Evolutionary conservation across 2,113 vertebrate genomes (phyloP).

Genomic region (cat (Felis catus)): DNA sequence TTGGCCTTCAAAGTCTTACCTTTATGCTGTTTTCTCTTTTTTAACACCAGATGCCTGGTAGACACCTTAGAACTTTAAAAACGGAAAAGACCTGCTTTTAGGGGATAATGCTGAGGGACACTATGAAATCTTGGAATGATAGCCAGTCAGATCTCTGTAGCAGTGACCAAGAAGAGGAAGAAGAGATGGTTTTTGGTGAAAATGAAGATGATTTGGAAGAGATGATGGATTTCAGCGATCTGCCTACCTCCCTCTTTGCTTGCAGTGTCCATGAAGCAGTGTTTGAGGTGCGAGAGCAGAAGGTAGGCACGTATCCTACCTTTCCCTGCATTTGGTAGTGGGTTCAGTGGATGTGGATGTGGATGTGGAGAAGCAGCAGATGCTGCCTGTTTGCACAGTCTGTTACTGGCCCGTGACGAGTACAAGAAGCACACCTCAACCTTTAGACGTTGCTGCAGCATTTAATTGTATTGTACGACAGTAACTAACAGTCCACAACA

Average conservation of each 20-base stretch:
- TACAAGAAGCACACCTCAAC: neutral
- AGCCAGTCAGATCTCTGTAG: conserved; percentile 92
- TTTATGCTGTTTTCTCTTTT: neutral
- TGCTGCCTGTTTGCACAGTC: neutral
- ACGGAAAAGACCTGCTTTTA: neutral
- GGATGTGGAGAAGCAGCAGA: neutral
- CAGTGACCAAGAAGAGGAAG: conserved; percentile 94
- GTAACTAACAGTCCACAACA: neutral
- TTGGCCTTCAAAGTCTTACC: neutral
- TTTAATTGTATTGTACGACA: neutral
- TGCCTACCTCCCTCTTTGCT: conserved; percentile 94
- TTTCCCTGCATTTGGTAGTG: neutral
- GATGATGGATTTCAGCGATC: conserved; percentile 96
- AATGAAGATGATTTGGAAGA: conserved; percentile 92
- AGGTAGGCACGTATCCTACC: conserved; percentile 80
- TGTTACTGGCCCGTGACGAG: neutral
- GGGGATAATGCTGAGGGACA: conserved; percentile 89
- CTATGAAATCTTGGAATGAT: conserved; percentile 90
- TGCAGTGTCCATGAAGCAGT: conserved; percentile 92
- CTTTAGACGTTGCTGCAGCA: neutral
- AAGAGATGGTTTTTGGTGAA: conserved; percentile 94
- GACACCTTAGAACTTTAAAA: conserved; percentile 37
- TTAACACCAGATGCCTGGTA: conserved; percentile 32
- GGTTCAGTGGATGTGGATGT: neutral
- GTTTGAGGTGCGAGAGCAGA: conserved; percentile 90